Base-by-base conservation (phyloP, 2,113 vertebrate genomes). In the Pachyramphus minor region DNA sequence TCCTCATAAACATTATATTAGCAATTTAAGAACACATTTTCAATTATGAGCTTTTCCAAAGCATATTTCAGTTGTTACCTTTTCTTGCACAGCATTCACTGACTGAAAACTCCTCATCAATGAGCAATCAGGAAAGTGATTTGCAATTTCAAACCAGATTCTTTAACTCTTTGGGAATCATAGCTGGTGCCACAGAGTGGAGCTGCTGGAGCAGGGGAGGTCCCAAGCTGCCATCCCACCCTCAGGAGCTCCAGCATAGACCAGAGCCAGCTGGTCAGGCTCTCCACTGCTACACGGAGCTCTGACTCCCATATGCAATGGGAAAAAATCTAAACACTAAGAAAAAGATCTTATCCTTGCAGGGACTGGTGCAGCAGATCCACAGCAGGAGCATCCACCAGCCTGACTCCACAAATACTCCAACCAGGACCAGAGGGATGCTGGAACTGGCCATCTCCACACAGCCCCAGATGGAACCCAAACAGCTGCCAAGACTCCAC, bases 31-130 rank as follows among this genome's bases (percentile, higher is more conserved):
- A 91, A 66, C 64, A 78, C 73, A 35, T 81, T 93, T 89, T 64
- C 89, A 82, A 87, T 82, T 80, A 91, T 2, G 12, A 93, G 77
- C 53, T 89, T 58, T 89, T 94, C 95, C 52, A 64, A 71, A 82
- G 52, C 18, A 0, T n/a, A 56, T 75, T 93, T 89, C 73, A 89
- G 69, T 39, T 75, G 44, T 4, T 81, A 52, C 44, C 47, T 39
- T 79, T 84, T 68, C 60, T 42, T 82, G 76, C 45, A 22, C 4
- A 25, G 53, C 22, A 4, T 24, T 63, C 17, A 6, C 84, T 56
- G 47, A 95, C 68, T 84, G 81, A 68, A 95, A 94, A 84, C 56
- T 84, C 80, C 77, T 89, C 77, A 87, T 94, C 93, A 79, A 45
- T 39, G 81, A 82, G 89, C n/a, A 89, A 79, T 79, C 78, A 53